Percentiles rank a stretch among this genome's conserved stretches.
Evolutionary conservation across 2,888 invertebrate genomes (phyloP).

Genomic region (Cryptophagus acutangulus): DNA sequence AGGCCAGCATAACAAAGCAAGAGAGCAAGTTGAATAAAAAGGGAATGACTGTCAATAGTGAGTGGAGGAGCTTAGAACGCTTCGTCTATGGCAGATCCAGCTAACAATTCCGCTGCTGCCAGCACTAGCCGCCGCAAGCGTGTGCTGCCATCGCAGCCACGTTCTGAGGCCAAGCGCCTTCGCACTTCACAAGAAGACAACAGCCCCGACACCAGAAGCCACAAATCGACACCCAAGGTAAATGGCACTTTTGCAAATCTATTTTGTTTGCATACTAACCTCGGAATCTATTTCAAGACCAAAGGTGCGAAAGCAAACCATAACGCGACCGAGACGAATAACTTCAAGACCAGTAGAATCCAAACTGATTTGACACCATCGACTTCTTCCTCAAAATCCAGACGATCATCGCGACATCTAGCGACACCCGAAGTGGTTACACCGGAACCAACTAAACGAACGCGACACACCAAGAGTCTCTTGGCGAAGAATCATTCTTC

Average conservation of each 20-base stretch:
- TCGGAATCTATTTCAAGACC: too few relatives aligned
- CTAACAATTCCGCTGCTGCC: conserved; percentile 65
- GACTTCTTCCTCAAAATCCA: conserved; percentile 22
- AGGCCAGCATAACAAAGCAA: conserved; percentile 36
- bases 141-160: conserved; percentile 56
- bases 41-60: conserved; percentile 50
- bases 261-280: conserved; percentile 5
- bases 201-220: conserved; percentile 20
- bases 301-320: too few relatives aligned
- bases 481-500: conserved; percentile 4
- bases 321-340: too few relatives aligned
- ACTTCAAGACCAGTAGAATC: too few relatives aligned
- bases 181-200: conserved; percentile 48
- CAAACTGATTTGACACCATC: conserved; percentile 24
- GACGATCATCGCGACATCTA: conserved; percentile 20
- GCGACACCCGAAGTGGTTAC: conserved; percentile 19
- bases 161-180: conserved; percentile 57
- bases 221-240: conserved; percentile 19
- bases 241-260: conserved; percentile 9
- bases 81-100: conserved; percentile 90
- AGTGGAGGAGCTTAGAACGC: conserved; percentile 69
- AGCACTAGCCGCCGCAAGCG: conserved; percentile 52
- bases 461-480: conserved; percentile 14
- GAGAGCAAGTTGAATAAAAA: conserved; percentile 41
- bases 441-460: conserved; percentile 17